Percentiles rank a stretch among this genome's conserved stretches.
These are phyloP conservation scores for Eustalomyia histrio DNA, from an alignment of 2,888 invertebrate species.

Conservation along the genomic window DNA sequence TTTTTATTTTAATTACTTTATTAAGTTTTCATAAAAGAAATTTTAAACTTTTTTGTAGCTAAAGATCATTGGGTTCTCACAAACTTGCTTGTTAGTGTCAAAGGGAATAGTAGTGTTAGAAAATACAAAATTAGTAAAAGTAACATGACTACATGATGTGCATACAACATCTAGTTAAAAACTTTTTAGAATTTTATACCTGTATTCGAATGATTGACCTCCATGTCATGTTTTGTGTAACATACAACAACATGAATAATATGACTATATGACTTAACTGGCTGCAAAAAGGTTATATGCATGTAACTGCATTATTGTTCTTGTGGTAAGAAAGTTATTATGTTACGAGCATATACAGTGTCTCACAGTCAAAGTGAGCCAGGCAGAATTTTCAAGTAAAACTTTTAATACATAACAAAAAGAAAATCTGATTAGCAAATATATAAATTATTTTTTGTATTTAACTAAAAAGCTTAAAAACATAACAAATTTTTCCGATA, in stretches of 20 bases:
- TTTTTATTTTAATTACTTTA: neutral
- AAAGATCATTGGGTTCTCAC: conserved; percentile 31
- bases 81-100: conserved; percentile 8
- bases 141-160: conserved; percentile 3
- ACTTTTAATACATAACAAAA: too few relatives aligned
- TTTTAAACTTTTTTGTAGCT: conserved; percentile 10
- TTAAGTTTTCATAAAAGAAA: conserved; percentile 36
- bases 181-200: neutral
- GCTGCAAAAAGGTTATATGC: conserved; percentile 1
- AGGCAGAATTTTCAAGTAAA: too few relatives aligned
- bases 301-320: neutral
- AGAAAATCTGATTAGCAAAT: too few relatives aligned
- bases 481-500: too few relatives aligned
- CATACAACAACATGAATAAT: neutral
- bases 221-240: conserved; percentile 1
- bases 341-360: too few relatives aligned
- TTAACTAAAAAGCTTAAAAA: too few relatives aligned
- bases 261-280: neutral
- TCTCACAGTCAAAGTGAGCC: too few relatives aligned
- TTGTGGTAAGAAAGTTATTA: too few relatives aligned
- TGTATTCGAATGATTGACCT: conserved; percentile 13
- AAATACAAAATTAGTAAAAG: neutral
- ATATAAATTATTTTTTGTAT: too few relatives aligned
- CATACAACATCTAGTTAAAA: neutral
- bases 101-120: conserved; percentile 1